Evolutionary conservation across 2,113 vertebrate species (phyloP), one percentile per base, ranked within the genome.

Genomic region (Burhinus oedicnemus): DNA sequence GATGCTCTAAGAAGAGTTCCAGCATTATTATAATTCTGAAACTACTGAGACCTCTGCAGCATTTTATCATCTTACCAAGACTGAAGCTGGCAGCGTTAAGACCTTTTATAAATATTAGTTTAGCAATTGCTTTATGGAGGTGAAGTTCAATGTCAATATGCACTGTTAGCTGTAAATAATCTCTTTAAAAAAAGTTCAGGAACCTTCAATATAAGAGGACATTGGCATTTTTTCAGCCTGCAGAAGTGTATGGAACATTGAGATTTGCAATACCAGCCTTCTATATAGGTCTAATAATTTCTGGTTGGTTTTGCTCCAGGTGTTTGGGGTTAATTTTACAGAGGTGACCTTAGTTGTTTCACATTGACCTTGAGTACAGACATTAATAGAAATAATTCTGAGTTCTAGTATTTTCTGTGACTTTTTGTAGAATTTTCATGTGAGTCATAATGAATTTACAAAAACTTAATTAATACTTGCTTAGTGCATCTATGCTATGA

Each of bases 271-370:
- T 30, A 47, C 22, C 7, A 68, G 15, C 38, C 12, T 93, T 79
- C 30, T 8, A 6, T 12, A 40, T 5, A 76, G 1, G 5, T 68
- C 62, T 55, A 40, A 55, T 36, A 64, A 14, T 52, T 77, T 69
- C 21, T 51, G 38, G 1, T 20, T n/a, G 2, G 1, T 55, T 90
- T 90, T 74, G 3, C 14, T 51, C 7, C 11, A 15, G 2, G 6
- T 65, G 9, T 7, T 6, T 72, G 4, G 1, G 1, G 0, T 5
- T 60, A 79, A 30, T 82, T 87, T 85, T 70, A 32, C 5, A 32
- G 36, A 40, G 5, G 3, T 40, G 6, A 54, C 1, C 25, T 66
- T 55, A 14, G 36, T 12, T 15, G 7, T 45, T 94, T 85, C 15
- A 23, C 6, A 32, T 45, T 26, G 19, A 17, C 6, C 4, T 85